Evolutionary conservation across 2,797 vertebrate genomes (phyloP).

Genomic region (Ataeniobius toweri): DNA sequence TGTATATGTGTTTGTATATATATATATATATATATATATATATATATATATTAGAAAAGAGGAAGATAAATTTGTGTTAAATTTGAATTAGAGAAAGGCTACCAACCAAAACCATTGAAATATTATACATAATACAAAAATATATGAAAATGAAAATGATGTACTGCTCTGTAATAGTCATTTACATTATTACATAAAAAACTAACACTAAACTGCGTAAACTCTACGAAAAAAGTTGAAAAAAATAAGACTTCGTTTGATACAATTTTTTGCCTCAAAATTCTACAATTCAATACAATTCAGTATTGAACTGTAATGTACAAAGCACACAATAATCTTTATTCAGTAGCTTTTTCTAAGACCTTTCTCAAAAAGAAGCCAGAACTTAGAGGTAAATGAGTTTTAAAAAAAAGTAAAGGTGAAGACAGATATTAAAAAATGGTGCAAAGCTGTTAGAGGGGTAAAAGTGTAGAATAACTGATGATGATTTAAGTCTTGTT

Average conservation of each 20-base stretch:
- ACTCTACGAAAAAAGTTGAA: too few relatives aligned
- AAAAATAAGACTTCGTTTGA: background rate
- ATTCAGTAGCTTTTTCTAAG: background rate
- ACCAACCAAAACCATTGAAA: too few relatives aligned
- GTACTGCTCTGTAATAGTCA: background rate
- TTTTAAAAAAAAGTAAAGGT: background rate
- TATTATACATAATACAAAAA: background rate
- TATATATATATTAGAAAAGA: too few relatives aligned
- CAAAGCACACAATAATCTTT: background rate
- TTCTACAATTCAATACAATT: too few relatives aligned
- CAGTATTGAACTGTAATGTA: background rate
- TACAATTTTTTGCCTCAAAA: background rate
- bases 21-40: too few relatives aligned
- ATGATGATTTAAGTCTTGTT: background rate
- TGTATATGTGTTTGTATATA: too few relatives aligned
- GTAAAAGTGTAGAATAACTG: too few relatives aligned
- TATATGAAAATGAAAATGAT: background rate
- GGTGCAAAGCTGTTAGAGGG: background rate
- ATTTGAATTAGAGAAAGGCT: too few relatives aligned
- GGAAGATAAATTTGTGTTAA: too few relatives aligned
- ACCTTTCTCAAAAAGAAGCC: background rate
- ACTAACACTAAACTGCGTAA: background rate
- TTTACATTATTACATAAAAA: background rate
- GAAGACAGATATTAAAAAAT: background rate
- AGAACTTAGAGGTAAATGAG: background rate